Conservation (phyloP, 2,888 invertebrate species). For the Alitta virens region DNA sequence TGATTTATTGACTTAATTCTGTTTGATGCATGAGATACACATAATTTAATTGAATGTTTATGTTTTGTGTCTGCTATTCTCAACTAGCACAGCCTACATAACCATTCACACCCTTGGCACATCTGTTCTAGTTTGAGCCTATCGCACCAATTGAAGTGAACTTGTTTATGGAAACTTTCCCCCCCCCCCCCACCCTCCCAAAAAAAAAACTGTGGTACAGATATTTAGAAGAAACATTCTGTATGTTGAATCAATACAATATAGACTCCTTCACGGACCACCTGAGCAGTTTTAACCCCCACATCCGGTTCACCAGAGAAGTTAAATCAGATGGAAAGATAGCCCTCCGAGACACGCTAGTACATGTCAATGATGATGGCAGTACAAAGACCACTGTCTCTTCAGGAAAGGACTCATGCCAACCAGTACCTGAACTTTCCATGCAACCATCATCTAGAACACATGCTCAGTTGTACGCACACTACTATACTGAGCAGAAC, state of each 20-base stretch:
- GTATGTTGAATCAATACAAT: background rate
- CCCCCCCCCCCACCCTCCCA: background rate
- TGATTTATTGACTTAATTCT: no score
- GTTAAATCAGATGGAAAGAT: background rate
- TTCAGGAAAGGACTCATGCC: background rate
- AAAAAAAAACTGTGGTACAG: background rate
- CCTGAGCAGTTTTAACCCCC: slow-evolving; percentile 1
- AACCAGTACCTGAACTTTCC: background rate
- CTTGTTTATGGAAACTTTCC: slow-evolving; percentile 4
- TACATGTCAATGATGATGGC: slow-evolving; percentile 5
- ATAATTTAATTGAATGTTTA: no score
- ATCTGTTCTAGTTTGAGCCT: no score
- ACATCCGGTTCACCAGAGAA: slow-evolving; percentile 6
- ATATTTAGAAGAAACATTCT: background rate
- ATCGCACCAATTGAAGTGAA: background rate
- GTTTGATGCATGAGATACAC: no score
- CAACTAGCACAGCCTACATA: no score
- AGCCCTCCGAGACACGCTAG: background rate
- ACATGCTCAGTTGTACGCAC: background rate
- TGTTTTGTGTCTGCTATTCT: no score
- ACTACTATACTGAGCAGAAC: background rate
- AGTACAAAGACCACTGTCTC: slow-evolving; percentile 1
- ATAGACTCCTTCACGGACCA: background rate
- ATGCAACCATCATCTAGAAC: background rate
- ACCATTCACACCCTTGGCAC: no score